Conservation (phyloP, 2,797 vertebrate species). For the Phylloscopus collybita region DNA sequence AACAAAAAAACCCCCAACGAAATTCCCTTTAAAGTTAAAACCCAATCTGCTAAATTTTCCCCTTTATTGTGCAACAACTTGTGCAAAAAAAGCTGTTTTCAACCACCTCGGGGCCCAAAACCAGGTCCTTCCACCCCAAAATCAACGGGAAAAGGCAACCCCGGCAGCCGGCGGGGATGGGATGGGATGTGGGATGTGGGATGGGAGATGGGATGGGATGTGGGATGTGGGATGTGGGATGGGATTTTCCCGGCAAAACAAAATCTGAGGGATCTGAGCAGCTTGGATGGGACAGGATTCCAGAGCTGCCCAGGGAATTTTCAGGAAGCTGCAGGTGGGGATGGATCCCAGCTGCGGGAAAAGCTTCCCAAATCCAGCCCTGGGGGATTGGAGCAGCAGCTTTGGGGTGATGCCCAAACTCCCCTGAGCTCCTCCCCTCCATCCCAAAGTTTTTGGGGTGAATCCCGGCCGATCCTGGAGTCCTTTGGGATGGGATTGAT, state of each 20-base stretch:
- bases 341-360: neutral
- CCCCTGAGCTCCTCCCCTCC: neutral
- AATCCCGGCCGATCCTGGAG: neutral
- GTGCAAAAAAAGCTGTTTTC: constrained; percentile 75
- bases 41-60: constrained; percentile 46
- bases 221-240: neutral
- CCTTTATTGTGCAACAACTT: constrained; percentile 68
- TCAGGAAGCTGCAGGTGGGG: neutral
- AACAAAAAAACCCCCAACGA: neutral
- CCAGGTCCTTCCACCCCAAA: neutral
- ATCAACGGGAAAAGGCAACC: neutral
- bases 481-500: neutral
- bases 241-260: neutral
- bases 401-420: neutral
- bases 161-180: neutral
- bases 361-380: neutral
- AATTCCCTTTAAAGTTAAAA: constrained; percentile 72
- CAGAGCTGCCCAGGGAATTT: neutral
- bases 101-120: constrained; percentile 53
- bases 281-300: neutral
- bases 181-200: neutral
- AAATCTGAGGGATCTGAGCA: neutral
- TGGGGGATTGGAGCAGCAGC: neutral
- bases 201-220: neutral
- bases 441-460: accelerated